Percentiles rank a stretch among this genome's conserved stretches.
Evolutionary conservation across 2,113 vertebrate genomes (phyloP).

Genomic region (Tor tambroides): DNA sequence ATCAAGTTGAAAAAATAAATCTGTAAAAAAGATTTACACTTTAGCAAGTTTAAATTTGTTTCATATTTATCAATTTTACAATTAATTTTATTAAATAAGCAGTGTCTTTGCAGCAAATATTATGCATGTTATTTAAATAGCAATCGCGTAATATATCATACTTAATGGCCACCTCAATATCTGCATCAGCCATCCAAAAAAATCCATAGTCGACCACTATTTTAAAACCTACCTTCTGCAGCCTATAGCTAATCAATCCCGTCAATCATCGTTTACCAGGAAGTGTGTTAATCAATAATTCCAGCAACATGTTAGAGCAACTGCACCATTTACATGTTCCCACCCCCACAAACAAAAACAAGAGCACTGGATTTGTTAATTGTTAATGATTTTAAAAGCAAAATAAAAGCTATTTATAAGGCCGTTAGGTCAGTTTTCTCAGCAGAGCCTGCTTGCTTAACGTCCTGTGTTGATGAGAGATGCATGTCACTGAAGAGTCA

Average conservation of each 20-base stretch:
- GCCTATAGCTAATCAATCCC: background rate
- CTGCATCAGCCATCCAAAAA: background rate
- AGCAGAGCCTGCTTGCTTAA: background rate
- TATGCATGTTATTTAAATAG: background rate
- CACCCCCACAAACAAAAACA: background rate
- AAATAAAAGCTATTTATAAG: too few species aligned
- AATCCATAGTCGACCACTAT: background rate
- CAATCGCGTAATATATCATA: background rate
- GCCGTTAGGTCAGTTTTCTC: background rate
- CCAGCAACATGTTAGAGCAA: background rate
- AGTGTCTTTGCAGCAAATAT: too few species aligned
- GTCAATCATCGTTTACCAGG: background rate
- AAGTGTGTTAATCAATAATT: constrained; percentile 25
- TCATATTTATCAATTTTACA: too few species aligned
- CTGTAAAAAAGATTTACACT: too few species aligned
- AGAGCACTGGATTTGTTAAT: background rate
- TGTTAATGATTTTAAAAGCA: background rate
- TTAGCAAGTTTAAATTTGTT: too few species aligned
- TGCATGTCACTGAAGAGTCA: background rate
- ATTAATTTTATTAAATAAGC: too few species aligned
- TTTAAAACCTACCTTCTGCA: background rate
- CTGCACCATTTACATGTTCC: background rate
- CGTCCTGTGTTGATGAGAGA: background rate
- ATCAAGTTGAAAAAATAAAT: background rate
- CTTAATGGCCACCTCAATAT: background rate